Evolutionary conservation across 2,888 invertebrate species (phyloP).

Genomic region (Lasioglossum calceatum): DNA sequence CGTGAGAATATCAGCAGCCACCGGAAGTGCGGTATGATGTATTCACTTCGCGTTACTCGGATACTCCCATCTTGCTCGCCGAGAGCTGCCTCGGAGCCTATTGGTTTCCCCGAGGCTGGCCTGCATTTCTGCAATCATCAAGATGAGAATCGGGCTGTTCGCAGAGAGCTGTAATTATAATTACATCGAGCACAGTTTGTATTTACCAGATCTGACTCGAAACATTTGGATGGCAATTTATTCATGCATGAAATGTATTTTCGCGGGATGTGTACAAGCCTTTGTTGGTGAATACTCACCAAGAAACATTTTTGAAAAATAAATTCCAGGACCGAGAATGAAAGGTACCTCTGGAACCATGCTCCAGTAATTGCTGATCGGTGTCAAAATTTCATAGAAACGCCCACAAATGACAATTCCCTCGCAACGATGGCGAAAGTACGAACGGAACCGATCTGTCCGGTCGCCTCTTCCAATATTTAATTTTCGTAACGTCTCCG

Average conservation of each 20-base stretch:
- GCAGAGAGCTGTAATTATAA: neutral
- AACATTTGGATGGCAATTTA: neutral
- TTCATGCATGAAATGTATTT: neutral
- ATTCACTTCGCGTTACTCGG: slow-evolving; percentile 25
- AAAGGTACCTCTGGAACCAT: too few species aligned
- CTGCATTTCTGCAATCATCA: neutral
- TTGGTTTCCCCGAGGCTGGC: neutral
- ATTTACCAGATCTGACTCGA: neutral
- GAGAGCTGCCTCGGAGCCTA: slow-evolving; percentile 20
- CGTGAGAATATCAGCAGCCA: slow-evolving; percentile 73
- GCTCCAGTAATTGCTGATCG: neutral
- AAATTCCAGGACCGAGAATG: neutral
- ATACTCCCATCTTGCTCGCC: slow-evolving; percentile 1
- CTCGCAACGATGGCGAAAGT: slow-evolving; percentile 4
- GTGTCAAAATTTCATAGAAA: neutral
- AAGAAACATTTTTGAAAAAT: neutral
- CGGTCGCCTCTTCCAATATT: slow-evolving; percentile 47
- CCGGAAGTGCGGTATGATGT: slow-evolving; percentile 72
- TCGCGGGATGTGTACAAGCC: neutral
- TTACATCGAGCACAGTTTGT: neutral
- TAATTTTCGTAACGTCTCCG: slow-evolving; percentile 52
- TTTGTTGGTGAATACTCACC: neutral
- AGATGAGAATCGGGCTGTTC: neutral
- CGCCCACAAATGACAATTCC: neutral
- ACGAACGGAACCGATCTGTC: slow-evolving; percentile 21